A percentile compares a stretch with the other conserved stretches of the same genome.
These are phyloP conservation scores for Atethmia centrago DNA, from an alignment of 2,888 invertebrate species.

Conservation along the genomic window DNA sequence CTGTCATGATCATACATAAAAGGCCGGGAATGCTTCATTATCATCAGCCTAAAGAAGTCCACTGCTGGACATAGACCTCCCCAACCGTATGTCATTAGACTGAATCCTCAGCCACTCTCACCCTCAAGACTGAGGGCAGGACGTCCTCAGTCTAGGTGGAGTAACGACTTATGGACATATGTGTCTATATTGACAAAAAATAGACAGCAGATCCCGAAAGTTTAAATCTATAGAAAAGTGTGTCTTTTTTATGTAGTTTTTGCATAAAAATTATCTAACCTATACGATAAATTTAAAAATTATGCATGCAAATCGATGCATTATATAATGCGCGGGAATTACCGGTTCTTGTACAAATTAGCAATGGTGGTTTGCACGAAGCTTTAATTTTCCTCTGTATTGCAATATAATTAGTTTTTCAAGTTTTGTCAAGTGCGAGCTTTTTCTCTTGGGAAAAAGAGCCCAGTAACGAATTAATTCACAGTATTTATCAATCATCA, in stretches of 20 bases:
- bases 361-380: constrained; percentile 38
- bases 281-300: background rate
- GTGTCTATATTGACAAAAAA: background rate
- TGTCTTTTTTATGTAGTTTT: background rate
- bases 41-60: background rate
- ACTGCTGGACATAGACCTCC: background rate
- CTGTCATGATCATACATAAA: too few species aligned
- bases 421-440: background rate
- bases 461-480: constrained; percentile 30
- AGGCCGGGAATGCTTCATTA: background rate
- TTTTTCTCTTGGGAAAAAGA: background rate
- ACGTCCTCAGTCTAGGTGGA: too few species aligned
- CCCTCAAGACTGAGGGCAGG: background rate
- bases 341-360: constrained; percentile 3
- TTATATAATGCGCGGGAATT: constrained; percentile 8
- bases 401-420: constrained; percentile 9
- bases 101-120: background rate
- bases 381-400: constrained; percentile 16
- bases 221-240: background rate
- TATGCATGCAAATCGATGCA: constrained; percentile 12
- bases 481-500: constrained; percentile 31
- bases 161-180: too few species aligned
- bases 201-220: background rate
- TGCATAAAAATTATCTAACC: background rate
- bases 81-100: background rate